Base-by-base conservation (phyloP, 2,113 vertebrate species). In the Prionailurus bengalensis region DNA sequence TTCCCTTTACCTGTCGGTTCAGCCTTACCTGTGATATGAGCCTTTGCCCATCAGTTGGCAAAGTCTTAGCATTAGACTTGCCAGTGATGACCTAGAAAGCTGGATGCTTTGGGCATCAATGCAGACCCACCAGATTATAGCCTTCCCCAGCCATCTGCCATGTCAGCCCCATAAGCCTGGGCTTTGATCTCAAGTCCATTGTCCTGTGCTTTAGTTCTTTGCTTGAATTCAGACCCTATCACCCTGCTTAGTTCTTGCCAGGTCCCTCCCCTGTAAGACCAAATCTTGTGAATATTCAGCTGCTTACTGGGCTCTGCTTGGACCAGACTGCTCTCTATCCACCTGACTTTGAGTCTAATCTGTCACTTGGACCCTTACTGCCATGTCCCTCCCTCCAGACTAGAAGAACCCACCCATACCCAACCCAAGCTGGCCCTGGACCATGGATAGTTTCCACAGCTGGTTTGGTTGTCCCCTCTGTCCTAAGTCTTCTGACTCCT, bases 331-430 rank as follows among this genome's bases (percentile, higher is more conserved):
- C 9, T 51, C 27, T 78, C 61, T 21, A 15, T 29, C 65, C 29
- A 53, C 51, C 42, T 76, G 25, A 39, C 19, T 88, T 80, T 73
- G 39, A 81, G 48, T 80, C 92, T 89, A 89, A 5, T 12, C 51
- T 36, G 19, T 31, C 21, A 4, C 42, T 25, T 4, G 23, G 27
- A n/a, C 27, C 5, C 21, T 21, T 0, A 3, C n/a, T 79, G 0
- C 42, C 31, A 0, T 14, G 33, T 9, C 25, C 33, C 5, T 8
- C 15, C 14, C 48, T 84, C 78, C 25, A 16, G 51, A 63, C 48
- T 63, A 55, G 45, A 68, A 25, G 21, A 39, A 7, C 5, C 19
- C 73, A 27, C 19, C 27, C 86, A 82, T 83, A 33, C 29, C n/a
- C 76, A 79, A 15, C 1, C 13, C n/a, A 63, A 3, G 39, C 63